A percentile compares a stretch with the other conserved stretches of the same genome.
These are phyloP conservation scores for Nomada fabriciana DNA, from an alignment of 2,888 invertebrate species.

Conservation along the genomic window DNA sequence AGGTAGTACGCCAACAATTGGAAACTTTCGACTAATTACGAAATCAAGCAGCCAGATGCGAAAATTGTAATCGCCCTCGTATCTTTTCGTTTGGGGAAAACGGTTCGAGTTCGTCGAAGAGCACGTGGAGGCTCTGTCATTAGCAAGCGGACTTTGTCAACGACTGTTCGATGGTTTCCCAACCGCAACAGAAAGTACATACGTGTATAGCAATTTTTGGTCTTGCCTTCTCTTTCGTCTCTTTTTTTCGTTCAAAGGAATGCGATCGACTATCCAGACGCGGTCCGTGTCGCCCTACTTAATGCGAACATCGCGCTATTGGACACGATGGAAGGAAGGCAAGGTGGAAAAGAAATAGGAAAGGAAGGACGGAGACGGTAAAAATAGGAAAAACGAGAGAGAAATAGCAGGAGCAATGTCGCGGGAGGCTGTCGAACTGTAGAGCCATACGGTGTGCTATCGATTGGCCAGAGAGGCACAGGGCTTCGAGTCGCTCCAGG, in stretches of 20 bases:
- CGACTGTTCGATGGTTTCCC: conserved; percentile 27
- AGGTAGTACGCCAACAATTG: background rate
- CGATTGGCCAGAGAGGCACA: conserved; percentile 64
- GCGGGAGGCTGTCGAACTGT: conserved; percentile 67
- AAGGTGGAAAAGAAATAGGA: background rate
- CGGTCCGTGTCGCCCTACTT: background rate
- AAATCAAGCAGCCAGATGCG: background rate
- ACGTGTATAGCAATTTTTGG: no score
- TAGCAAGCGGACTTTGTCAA: background rate
- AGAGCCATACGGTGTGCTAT: conserved; percentile 58
- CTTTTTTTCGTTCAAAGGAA: background rate
- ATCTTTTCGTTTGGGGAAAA: background rate
- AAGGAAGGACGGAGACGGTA: background rate
- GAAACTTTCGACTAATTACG: conserved; percentile 7
- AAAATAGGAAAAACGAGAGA: conserved; percentile 19
- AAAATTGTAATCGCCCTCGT: background rate
- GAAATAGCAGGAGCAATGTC: conserved; percentile 55
- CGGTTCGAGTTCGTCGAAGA: background rate
- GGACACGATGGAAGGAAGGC: background rate
- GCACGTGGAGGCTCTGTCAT: conserved; percentile 6
- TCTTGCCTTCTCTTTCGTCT: no score
- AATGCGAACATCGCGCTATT: background rate
- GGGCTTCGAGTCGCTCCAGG: conserved; percentile 66
- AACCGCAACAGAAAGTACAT: background rate
- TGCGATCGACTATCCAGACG: background rate